A percentile compares a stretch with the other conserved stretches of the same genome.
Conservation (phyloP, 2,797 vertebrate species). For the Simalia tracyae region DNA sequence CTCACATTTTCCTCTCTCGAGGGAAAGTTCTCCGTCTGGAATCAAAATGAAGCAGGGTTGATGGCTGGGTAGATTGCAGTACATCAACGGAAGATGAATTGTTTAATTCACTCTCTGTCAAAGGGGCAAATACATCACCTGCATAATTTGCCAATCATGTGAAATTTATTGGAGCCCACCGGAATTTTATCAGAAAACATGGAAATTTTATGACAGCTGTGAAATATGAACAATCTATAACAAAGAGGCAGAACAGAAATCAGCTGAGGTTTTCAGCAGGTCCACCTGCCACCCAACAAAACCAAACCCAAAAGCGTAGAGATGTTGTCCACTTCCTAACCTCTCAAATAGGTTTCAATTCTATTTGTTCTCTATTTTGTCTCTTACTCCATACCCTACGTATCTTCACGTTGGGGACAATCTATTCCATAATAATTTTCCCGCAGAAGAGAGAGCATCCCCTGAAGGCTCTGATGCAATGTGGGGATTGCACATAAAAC, state of each 20-base stretch:
- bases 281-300: not conserved
- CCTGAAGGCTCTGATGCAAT: not conserved
- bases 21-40: not conserved
- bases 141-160: constrained; percentile 14
- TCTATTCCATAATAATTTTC: not conserved
- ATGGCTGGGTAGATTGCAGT: not conserved
- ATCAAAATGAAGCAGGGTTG: not conserved
- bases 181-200: constrained; percentile 12
- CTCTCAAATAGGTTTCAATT: not conserved
- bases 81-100: not conserved
- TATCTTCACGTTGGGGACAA: not conserved
- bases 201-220: not conserved
- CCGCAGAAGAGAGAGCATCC: not conserved
- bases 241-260: not conserved
- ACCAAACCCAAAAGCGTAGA: not conserved
- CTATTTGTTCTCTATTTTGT: not conserved
- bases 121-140: constrained; percentile 8
- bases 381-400: too few relatives aligned
- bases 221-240: not conserved
- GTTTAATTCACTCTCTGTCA: not conserved
- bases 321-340: not conserved
- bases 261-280: not conserved
- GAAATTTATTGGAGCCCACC: not conserved
- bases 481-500: not conserved
- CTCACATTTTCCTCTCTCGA: not conserved